These are phyloP conservation scores for Aegithalos caudatus DNA, from an alignment of 2,113 vertebrate genomes.

Conservation along the genomic window DNA sequence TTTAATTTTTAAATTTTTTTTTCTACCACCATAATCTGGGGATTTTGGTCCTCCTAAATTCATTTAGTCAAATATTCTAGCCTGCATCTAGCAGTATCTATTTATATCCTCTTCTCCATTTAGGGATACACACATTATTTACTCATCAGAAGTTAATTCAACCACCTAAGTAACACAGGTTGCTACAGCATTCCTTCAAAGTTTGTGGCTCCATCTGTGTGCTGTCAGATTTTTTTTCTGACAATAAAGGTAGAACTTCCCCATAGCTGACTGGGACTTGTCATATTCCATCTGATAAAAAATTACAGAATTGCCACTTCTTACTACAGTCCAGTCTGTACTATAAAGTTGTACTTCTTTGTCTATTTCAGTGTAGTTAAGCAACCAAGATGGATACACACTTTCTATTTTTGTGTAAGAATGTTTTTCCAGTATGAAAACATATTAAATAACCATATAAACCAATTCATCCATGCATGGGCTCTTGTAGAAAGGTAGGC, in stretches of 20 bases:
- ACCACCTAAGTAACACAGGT: not conserved
- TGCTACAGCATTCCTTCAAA: not conserved
- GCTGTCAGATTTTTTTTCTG: not conserved
- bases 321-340: not conserved
- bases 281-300: not conserved
- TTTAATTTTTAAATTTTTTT: not conserved
- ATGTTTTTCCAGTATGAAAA: not conserved
- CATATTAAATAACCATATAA: not conserved
- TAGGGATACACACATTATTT: not conserved
- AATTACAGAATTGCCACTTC: not conserved
- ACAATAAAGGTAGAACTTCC: not conserved
- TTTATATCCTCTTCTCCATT: not conserved
- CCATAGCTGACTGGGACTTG: not conserved
- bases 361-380: not conserved
- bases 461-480: not conserved
- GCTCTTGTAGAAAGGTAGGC: not conserved
- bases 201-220: not conserved
- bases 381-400: not conserved
- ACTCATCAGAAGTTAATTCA: not conserved
- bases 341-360: not conserved
- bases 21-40: not conserved
- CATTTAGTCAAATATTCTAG: not conserved
- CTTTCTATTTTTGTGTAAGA: not conserved
- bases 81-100: too few relatives aligned
- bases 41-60: not conserved